These are phyloP conservation scores for Macroglossus sobrinus DNA, from an alignment of 2,113 vertebrate species.

Conservation along the genomic window DNA sequence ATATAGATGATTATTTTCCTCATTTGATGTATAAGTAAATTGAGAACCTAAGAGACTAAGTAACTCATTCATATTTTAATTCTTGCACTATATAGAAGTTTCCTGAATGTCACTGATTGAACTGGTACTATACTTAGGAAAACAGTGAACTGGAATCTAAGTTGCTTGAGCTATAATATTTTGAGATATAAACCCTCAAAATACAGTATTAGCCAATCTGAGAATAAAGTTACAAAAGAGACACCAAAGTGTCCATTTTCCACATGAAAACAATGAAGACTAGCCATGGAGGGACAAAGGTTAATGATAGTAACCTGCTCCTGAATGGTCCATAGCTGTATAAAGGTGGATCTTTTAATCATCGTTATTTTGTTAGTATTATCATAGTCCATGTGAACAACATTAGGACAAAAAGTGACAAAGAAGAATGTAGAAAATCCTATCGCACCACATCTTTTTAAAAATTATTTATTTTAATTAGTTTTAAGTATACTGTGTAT, in stretches of 20 bases:
- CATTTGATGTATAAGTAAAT: not conserved
- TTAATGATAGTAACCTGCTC: not conserved
- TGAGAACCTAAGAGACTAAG: not conserved
- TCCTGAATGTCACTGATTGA: not conserved
- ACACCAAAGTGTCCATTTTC: not conserved
- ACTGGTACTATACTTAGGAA: not conserved
- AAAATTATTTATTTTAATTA: no score
- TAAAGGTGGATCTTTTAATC: not conserved
- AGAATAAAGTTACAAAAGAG: not conserved
- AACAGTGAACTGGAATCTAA: not conserved
- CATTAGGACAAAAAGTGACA: not conserved
- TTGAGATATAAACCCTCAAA: not conserved
- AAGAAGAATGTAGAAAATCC: not conserved
- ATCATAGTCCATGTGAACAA: not conserved
- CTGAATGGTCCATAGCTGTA: not conserved
- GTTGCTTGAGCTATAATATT: not conserved
- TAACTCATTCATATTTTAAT: not conserved
- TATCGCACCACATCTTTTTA: not conserved
- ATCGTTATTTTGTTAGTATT: not conserved
- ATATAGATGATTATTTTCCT: not conserved
- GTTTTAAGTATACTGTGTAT: no score
- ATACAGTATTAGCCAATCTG: not conserved
- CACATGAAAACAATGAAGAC: not conserved
- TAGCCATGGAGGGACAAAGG: not conserved
- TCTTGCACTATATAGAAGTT: not conserved